These are phyloP conservation scores for Cepaea nemoralis DNA, from an alignment of 1,140 invertebrate genomes.

Conservation along the genomic window DNA sequence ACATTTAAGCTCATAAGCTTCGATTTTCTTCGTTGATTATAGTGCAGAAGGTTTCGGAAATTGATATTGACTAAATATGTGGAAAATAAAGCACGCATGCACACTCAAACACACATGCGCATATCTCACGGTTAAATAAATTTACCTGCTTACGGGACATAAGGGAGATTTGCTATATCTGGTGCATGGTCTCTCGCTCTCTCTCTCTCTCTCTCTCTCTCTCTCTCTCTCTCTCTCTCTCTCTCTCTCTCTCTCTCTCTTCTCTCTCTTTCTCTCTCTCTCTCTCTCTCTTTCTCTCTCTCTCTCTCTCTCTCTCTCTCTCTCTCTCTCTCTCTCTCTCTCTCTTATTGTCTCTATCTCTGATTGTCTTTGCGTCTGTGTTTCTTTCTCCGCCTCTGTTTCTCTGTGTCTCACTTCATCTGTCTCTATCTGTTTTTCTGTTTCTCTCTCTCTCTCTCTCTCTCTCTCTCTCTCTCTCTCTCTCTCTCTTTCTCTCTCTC, in stretches of 20 bases:
- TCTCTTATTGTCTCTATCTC: slow-evolving; percentile 16
- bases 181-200: too few species aligned
- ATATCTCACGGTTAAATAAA: too few species aligned
- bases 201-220: too few species aligned
- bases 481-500: background rate
- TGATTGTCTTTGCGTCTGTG: background rate
- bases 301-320: slow-evolving; percentile 30
- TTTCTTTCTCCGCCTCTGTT: background rate
- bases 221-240: too few species aligned
- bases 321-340: slow-evolving; percentile 13
- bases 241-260: background rate
- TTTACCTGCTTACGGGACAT: too few species aligned
- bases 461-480: slow-evolving; percentile 10
- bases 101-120: too few species aligned
- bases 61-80: too few species aligned
- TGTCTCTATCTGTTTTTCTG: slow-evolving; percentile 29
- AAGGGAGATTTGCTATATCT: too few species aligned
- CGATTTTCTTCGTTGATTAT: too few species aligned
- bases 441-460: slow-evolving; percentile 14
- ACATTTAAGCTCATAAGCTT: too few species aligned
- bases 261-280: background rate
- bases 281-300: slow-evolving; percentile 21
- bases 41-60: too few species aligned
- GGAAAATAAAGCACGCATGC: too few species aligned
- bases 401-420: slow-evolving; percentile 29